A percentile compares a stretch with the other conserved stretches of the same genome.
phyloP scores from a whole-genome alignment of 1,140 invertebrate species.

The Aphelinus atriplicis region DNA sequence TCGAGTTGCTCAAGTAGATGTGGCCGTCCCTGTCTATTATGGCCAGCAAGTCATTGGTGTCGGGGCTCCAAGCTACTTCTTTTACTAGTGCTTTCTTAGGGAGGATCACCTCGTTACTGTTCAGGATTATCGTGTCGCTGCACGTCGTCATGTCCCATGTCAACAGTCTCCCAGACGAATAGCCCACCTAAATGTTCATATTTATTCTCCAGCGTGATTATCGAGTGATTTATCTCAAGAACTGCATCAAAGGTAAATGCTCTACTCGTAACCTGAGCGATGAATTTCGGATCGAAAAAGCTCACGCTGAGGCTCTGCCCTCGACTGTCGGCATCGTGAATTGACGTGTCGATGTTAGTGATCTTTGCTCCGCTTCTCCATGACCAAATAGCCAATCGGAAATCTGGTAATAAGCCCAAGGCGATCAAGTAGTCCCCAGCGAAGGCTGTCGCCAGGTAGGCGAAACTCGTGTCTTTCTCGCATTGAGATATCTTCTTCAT shows the following conservation, averaged over 20 bases:
- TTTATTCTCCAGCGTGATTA: background rate
- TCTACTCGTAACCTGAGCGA: conserved; percentile 46
- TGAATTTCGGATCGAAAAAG: conserved; percentile 32
- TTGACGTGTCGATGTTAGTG: conserved; percentile 39
- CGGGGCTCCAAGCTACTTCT: conserved; percentile 52
- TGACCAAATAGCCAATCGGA: conserved; percentile 56
- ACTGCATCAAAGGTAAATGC: background rate
- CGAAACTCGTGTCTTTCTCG: conserved; percentile 33
- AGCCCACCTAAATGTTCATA: conserved; percentile 42
- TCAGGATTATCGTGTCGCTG: conserved; percentile 35
- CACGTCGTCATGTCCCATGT: conserved; percentile 52
- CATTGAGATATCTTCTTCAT: conserved; percentile 56
- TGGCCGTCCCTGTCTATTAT: conserved; percentile 53
- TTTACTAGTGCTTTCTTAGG: conserved; percentile 39
- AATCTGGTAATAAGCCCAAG: conserved; percentile 52
- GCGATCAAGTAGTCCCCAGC: conserved; percentile 51
- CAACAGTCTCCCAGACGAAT: conserved; percentile 46
- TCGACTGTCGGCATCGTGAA: conserved; percentile 47
- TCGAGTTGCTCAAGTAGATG: conserved; percentile 52
- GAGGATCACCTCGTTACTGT: conserved; percentile 45
- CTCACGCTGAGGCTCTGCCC: conserved; percentile 49
- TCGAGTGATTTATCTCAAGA: background rate
- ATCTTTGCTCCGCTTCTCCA: conserved; percentile 61
- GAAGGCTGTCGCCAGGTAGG: conserved; percentile 56
- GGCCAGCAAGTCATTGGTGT: conserved; percentile 43